Conservation (phyloP, 2,113 vertebrate genomes). For the Semnornis frantzii region DNA sequence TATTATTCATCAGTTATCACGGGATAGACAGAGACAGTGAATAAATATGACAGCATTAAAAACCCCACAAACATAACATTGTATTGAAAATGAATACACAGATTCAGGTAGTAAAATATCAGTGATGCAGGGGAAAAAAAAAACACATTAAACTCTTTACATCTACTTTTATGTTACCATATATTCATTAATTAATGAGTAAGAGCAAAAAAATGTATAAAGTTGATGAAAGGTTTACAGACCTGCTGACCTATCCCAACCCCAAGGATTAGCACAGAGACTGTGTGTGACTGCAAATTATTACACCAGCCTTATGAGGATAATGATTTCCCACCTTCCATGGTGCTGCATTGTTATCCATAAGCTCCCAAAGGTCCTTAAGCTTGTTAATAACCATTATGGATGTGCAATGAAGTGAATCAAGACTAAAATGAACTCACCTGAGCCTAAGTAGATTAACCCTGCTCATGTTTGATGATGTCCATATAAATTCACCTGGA, state of each 20-base stretch:
- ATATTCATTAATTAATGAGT: conserved; percentile 69
- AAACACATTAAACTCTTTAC: conserved; percentile 35
- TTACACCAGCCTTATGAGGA: conserved; percentile 90
- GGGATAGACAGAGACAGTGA: background rate
- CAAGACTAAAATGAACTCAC: conserved; percentile 96
- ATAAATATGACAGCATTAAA: background rate
- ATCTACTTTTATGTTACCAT: conserved; percentile 59
- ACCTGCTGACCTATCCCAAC: conserved; percentile 82
- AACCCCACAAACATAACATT: background rate
- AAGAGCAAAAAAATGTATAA: conserved; percentile 44
- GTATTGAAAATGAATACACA: conserved; percentile 17
- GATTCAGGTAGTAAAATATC: conserved; percentile 15
- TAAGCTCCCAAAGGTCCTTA: conserved; percentile 94
- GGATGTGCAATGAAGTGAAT: conserved; percentile 95
- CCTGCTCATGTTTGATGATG: conserved; percentile 69
- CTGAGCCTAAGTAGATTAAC: conserved; percentile 98
- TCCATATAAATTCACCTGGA: conserved; percentile 64
- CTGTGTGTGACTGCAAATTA: conserved; percentile 85
- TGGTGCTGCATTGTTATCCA: conserved; percentile 84
- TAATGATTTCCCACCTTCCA: conserved; percentile 90
- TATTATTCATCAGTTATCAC: background rate
- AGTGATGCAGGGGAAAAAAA: background rate
- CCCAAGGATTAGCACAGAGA: conserved; percentile 87
- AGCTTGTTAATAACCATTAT: conserved; percentile 99
- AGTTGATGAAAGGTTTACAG: conserved; percentile 75